Evolutionary conservation across 1,140 invertebrate species (phyloP), one percentile per base, ranked within the genome.

Genomic region (Drosophila nigromelanica): DNA sequence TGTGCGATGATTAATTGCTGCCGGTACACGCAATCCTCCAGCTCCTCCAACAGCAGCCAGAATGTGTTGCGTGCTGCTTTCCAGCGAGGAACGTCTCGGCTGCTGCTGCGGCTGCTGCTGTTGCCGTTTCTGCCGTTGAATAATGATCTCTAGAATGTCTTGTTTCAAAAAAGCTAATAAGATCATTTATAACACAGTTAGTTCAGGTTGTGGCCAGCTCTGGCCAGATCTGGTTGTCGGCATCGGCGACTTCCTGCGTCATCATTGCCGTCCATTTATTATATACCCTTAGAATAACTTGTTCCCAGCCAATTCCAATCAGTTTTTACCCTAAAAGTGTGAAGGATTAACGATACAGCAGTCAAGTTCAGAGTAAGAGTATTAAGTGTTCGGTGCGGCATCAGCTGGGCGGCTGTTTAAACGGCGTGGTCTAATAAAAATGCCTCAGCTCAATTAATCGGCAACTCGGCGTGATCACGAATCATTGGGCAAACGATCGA

Each of bases 101-200:
- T 55, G 55, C 27, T 52, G 63, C 10, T 39, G 52, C 37, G 51
- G 50, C 50, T 56, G 43, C 24, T 27, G 24, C 24, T 27, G 24
- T n/a, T n/a, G n/a, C n/a, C n/a, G n/a, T n/a, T 27, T 55, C 51
- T 50, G 52, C 58, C 55, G 43, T 75, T 89, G 80, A 89, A 89
- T 89, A 89, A 89, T 89, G 83, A 89, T 89, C 83, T 74, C 60
- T 40, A 83, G 83, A 89, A 89, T 87, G 83, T 89, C 83, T 89
- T 89, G 83, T 89, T 89, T 89, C 83, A 89, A 89, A 89, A 89
- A 89, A 80, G 73, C 83, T 89, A 89, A 89, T 89, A 89, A 89
- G 83, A 89, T 89, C 83, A 89, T 89, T 89, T 89, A 89, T 89
- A 89, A 89, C 79, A 89, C 83, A 83, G 83, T 89, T 83, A 83